Evolutionary conservation across 2,888 invertebrate genomes (phyloP), one percentile per base, ranked within the genome.

Genomic region (Pogonocherus hispidulus): DNA sequence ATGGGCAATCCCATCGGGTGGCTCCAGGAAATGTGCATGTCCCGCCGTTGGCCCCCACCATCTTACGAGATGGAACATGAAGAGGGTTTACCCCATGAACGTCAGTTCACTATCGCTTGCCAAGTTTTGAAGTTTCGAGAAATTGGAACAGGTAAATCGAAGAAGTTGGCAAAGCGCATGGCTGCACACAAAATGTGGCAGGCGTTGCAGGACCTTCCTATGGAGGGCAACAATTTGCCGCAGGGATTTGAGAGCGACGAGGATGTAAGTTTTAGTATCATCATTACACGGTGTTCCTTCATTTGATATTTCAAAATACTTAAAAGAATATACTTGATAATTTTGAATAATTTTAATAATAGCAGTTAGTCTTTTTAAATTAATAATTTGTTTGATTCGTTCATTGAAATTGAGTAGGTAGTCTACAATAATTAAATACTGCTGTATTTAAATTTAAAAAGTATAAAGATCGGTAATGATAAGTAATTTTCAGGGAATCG

Each of bases 121-220:
- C 92, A 92, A 63, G 93, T 98, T 77, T 88, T 95, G 76, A 95
- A 94, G 79, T 92, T 93, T 78, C 91, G 92, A 22, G 96, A 97
- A 86, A 88, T 92, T 37, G 95, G 96, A 56, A 92, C 92, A 41
- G 98, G 97, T 14, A 96, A 97, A 82, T 97, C 97, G 59, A 99
- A 99, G 88, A 98, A 98, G 85, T 88, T 97, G 57, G 98, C 98
- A 2, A 99, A 99, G 86, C 90, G 98, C n/a, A 92, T 95, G 84
- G 98, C 98, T 0, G 98, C 98, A 1, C 93, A 95, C 83, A 94
- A 95, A 84, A 97, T 98, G 97, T 94, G 94, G 93, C 92, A 93
- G 76, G 89, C 91, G 41, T 85, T 97, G 69, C 93, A 95, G 81
- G 94, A 94, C 74, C 88, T 92, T 79, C 93, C 94, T 0, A 88